Conservation (phyloP, 64 coral and sea anemone genomes). For the Stichodactyla helianthus region DNA sequence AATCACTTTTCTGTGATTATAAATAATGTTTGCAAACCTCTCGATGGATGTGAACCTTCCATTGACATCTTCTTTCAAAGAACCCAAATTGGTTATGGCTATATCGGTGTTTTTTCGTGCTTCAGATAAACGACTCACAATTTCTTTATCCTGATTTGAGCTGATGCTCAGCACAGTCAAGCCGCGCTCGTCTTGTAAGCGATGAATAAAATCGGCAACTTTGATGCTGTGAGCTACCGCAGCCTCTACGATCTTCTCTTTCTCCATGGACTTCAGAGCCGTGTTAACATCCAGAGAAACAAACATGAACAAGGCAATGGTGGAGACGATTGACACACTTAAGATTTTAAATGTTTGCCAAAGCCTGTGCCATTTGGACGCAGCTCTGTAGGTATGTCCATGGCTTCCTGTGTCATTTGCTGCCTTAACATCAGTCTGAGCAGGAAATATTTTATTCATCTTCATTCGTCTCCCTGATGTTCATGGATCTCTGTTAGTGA, state of each 20-base stretch:
- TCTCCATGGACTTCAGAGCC: background rate
- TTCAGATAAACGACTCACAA: background rate
- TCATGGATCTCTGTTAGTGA: no score
- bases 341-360: constrained; percentile 50
- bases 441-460: no score
- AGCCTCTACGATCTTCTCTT: background rate
- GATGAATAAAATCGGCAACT: constrained; percentile 23
- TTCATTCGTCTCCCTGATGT: no score
- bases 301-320: constrained; percentile 32
- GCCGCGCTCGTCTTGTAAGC: constrained; percentile 14
- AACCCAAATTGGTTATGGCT: background rate
- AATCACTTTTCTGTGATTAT: background rate
- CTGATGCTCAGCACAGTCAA: background rate
- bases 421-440: no score
- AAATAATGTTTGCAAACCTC: background rate
- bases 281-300: constrained; percentile 22
- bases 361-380: background rate
- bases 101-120: background rate
- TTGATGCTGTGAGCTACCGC: background rate
- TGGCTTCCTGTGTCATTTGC: no score
- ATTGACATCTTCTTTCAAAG: background rate
- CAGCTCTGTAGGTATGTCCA: background rate
- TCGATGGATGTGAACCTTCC: background rate
- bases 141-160: background rate
- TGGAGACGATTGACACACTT: constrained; percentile 25